phyloP scores from a whole-genome alignment of 2,888 invertebrate species.

The Sarcophaga rosellei region DNA sequence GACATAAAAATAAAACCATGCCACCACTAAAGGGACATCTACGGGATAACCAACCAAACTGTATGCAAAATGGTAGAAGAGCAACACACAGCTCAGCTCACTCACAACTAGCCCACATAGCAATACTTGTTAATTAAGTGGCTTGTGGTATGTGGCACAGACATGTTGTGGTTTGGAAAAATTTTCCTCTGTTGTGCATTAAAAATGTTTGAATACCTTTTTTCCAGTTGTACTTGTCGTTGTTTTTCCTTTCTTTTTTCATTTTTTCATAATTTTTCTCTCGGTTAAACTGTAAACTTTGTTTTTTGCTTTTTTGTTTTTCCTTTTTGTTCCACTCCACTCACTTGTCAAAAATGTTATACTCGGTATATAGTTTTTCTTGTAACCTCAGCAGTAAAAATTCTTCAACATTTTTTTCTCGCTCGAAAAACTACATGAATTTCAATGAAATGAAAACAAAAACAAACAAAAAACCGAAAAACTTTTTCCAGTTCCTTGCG shows the following conservation, averaged over 20 bases:
- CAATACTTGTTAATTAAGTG: conserved; percentile 69
- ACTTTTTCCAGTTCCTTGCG: no score
- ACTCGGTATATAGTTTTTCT: conserved; percentile 22
- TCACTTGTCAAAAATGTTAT: conserved; percentile 53
- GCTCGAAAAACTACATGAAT: conserved; percentile 30
- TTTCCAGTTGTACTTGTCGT: background rate
- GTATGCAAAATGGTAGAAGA: no score
- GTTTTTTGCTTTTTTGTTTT: background rate
- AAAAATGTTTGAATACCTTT: conserved; percentile 21
- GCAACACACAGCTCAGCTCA: no score
- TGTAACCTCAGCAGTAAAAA: conserved; percentile 27
- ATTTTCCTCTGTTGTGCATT: conserved; percentile 41
- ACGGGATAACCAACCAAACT: conserved; percentile 35
- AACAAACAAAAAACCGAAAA: no score
- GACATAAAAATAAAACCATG: conserved; percentile 32
- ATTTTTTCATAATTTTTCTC: conserved; percentile 49
- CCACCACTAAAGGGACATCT: conserved; percentile 55
- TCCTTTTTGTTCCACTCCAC: background rate
- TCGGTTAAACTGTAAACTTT: conserved; percentile 40
- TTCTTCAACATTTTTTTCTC: no score
- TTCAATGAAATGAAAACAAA: conserved; percentile 16
- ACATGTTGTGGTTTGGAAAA: conserved; percentile 59
- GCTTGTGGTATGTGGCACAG: conserved; percentile 67
- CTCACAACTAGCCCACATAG: conserved; percentile 55
- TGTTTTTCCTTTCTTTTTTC: conserved; percentile 3